These are phyloP conservation scores for Drosophila equinoxialis DNA, from an alignment of 1,140 invertebrate genomes.

Conservation along the genomic window DNA sequence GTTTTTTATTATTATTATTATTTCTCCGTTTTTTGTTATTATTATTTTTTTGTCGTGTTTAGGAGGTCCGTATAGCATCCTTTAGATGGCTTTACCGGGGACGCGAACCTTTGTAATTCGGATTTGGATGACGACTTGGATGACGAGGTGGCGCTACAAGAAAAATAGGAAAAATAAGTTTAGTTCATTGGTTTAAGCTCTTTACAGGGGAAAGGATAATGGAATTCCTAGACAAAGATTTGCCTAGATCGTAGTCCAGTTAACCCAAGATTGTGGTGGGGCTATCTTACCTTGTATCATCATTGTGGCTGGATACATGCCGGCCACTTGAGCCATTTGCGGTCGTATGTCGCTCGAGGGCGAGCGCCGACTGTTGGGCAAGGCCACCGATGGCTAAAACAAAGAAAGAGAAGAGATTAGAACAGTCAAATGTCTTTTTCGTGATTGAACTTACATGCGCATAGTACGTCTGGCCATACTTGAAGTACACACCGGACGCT, in stretches of 20 bases:
- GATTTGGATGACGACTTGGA: constrained; percentile 81
- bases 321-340: constrained; percentile 78
- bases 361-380: constrained; percentile 82
- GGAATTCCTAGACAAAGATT: too few relatives aligned
- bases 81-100: constrained; percentile 64
- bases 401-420: background rate
- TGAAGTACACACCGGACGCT: constrained; percentile 78
- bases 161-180: background rate
- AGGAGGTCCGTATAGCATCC: constrained; percentile 21
- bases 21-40: constrained; percentile 16
- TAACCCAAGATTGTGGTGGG: too few relatives aligned
- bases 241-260: too few relatives aligned
- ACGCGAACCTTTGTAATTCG: constrained; percentile 81
- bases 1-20: constrained; percentile 24
- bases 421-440: background rate
- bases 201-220: too few relatives aligned
- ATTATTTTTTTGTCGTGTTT: constrained; percentile 21
- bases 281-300: constrained; percentile 76
- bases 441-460: constrained; percentile 71
- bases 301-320: constrained; percentile 82
- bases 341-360: constrained; percentile 79
- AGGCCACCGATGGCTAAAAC: constrained; percentile 74
- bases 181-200: background rate
- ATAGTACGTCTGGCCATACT: constrained; percentile 83
- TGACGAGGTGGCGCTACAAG: constrained; percentile 72